Percentiles rank a stretch among this genome's conserved stretches.
Conservation (phyloP, 2,113 vertebrate genomes). For the Illadopsis cleaveri region DNA sequence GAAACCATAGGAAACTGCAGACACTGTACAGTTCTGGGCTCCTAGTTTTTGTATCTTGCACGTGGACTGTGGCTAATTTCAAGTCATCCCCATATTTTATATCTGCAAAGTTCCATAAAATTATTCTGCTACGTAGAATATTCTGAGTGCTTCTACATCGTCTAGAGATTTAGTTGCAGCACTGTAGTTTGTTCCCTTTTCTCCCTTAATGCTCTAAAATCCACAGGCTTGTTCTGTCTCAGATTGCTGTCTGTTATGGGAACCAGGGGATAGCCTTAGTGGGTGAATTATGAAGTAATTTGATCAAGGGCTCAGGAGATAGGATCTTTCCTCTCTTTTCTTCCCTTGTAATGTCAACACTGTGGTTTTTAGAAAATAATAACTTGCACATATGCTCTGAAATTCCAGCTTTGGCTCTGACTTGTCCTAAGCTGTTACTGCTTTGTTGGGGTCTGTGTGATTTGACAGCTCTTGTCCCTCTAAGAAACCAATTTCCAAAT, state of each 20-base stretch:
- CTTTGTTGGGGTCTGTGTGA: conserved; percentile 21
- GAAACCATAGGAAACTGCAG: background rate
- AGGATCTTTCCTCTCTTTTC: conserved; percentile 22
- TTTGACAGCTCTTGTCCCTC: conserved; percentile 43
- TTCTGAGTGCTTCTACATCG: background rate
- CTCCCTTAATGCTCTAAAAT: background rate
- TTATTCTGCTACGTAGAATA: background rate
- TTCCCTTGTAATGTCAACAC: conserved; percentile 53
- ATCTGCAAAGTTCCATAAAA: background rate
- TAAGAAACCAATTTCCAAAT: conserved; percentile 49
- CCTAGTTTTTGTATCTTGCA: background rate
- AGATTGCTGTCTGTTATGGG: background rate
- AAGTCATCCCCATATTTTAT: background rate
- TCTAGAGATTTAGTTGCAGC: background rate
- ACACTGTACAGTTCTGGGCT: background rate
- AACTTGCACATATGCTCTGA: background rate
- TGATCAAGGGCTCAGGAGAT: conserved; percentile 35
- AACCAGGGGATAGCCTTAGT: background rate
- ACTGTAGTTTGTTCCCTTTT: background rate
- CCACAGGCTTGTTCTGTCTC: background rate
- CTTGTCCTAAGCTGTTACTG: conserved; percentile 14
- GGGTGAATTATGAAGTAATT: conserved; percentile 43
- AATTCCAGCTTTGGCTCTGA: conserved; percentile 11
- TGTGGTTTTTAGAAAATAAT: conserved; percentile 49
- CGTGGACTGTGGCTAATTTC: background rate